These are phyloP conservation scores for Cotesia typhae DNA, from an alignment of 1,140 invertebrate genomes.

Conservation along the genomic window DNA sequence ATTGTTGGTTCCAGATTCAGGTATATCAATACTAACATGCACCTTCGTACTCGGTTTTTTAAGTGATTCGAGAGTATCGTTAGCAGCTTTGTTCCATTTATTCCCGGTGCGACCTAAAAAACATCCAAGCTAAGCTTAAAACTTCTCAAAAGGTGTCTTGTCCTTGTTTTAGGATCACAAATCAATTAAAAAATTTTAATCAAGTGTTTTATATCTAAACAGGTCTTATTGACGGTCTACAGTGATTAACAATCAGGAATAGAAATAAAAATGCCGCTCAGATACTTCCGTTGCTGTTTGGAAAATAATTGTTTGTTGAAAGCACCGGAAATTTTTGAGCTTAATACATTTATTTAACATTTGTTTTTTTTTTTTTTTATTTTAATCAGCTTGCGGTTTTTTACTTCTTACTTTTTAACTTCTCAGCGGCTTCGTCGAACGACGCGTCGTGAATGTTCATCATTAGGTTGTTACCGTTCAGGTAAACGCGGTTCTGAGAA, in stretches of 20 bases:
- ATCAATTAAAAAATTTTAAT: neutral
- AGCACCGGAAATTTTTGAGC: conserved; percentile 17
- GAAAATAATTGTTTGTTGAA: neutral
- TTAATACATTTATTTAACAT: neutral
- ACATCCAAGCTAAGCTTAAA: neutral
- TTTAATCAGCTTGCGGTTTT: conserved; percentile 17
- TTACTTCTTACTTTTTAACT: conserved; percentile 83
- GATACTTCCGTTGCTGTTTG: neutral
- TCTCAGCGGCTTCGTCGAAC: conserved; percentile 89
- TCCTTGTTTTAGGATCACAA: neutral
- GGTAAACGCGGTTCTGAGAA: conserved; percentile 94
- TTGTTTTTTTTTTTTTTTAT: neutral
- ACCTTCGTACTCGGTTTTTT: neutral
- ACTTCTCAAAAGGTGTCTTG: neutral
- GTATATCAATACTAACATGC: too few relatives aligned
- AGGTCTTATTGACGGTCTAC: conserved; percentile 4
- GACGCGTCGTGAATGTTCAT: conserved; percentile 94
- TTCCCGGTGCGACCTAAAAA: neutral
- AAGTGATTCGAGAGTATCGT: neutral
- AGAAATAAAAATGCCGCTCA: neutral
- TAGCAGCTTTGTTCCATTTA: neutral
- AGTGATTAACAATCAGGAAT: neutral
- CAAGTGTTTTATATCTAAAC: neutral
- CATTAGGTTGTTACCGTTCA: conserved; percentile 93
- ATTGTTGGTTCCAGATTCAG: too few relatives aligned